These are phyloP conservation scores for Pocillopora meandrina DNA, from an alignment of 92 coral and sea anemone species.

Conservation along the genomic window DNA sequence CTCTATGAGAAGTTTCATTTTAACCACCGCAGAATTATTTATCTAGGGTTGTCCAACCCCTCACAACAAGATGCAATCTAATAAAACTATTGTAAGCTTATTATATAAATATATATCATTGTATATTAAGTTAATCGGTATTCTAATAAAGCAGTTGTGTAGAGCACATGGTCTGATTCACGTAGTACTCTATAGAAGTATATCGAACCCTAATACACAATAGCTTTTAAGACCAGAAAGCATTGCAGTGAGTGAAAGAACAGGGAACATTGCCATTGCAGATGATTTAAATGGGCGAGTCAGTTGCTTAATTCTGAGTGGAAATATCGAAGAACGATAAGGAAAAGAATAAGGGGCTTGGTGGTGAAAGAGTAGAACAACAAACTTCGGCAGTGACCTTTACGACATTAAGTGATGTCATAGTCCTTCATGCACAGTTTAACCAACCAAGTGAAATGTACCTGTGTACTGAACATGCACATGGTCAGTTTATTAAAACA, in stretches of 20 bases:
- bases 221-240: background rate
- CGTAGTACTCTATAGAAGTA: too few species aligned
- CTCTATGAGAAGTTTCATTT: too few species aligned
- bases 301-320: background rate
- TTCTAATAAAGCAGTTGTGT: too few species aligned
- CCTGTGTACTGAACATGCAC: slow-evolving; percentile 37
- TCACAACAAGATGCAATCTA: too few species aligned
- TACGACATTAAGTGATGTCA: background rate
- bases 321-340: background rate
- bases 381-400: background rate
- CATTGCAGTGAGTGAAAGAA: background rate
- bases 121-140: too few species aligned
- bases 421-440: background rate
- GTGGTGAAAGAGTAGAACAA: background rate
- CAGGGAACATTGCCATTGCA: slow-evolving; percentile 3
- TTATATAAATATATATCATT: too few species aligned
- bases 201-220: too few species aligned
- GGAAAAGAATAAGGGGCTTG: background rate
- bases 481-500: slow-evolving; percentile 37
- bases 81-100: too few species aligned
- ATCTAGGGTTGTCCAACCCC: too few species aligned
- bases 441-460: background rate
- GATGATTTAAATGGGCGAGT: background rate
- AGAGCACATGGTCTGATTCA: too few species aligned
- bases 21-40: too few species aligned